Evolutionary conservation across 2,888 invertebrate genomes (phyloP), one percentile per base, ranked within the genome.

Genomic region (Stenodema calcarata): DNA sequence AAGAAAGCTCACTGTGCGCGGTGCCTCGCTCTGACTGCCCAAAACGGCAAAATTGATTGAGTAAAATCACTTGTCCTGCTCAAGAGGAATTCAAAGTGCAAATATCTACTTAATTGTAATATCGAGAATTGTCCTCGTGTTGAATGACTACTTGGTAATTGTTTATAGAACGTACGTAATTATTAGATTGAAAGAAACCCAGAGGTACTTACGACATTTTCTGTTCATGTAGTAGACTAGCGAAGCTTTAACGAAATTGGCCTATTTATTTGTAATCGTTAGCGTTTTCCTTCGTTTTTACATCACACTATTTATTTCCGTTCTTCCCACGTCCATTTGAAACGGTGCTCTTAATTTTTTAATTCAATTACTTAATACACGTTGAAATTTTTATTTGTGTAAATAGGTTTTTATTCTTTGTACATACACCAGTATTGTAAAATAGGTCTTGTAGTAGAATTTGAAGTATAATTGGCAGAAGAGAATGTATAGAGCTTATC

Each of bases 401-500:
- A 73, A 23, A 73, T 73, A 73, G 30, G 30, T 35, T 35, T 73
- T 35, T 30, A 54, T 54, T 54, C 54, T 73, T 35, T 73, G 73
- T 73, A 73, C 28, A 73, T 73, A 73, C 73, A 73, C 73, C 30
- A 28, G 73, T 73, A 35, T 73, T 73, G 28, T 73, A 35, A 35
- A 2, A 6, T 73, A 73, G 73, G 30, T 73, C 7, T 23, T n/a
- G 54, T 54, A 54, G 54, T 54, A 1, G 54, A 54, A 54, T 54
- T 54, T 54, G 2, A 73, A 35, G 14, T 30, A 30, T 73, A 73
- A 16, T 28, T 30, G 73, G 54, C 35, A 73, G 73, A 73, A 11
- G 54, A 73, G 44, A 50, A 80, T 80, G 80, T 80, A 80, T 80
- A 80, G 80, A 44, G 80, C 80, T 80, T 76, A 44, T 42, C 50